Evolutionary conservation across 2,113 vertebrate genomes (phyloP).

Genomic region (Myotis davidii): DNA sequence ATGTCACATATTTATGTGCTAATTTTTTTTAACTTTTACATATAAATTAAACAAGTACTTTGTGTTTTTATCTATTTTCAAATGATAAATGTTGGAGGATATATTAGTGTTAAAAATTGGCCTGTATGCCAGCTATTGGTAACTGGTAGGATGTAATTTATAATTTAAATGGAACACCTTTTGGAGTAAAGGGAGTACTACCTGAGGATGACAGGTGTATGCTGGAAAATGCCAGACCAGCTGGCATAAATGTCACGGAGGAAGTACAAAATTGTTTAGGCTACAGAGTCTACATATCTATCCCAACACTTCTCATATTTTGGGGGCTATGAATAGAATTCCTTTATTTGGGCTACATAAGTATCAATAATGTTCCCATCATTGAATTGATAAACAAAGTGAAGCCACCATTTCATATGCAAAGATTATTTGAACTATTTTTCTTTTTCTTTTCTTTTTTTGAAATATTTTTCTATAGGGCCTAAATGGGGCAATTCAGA

Average conservation of each 20-base stretch:
- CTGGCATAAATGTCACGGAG: not conserved
- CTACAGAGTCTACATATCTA: not conserved
- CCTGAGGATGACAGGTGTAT: not conserved
- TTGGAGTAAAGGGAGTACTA: not conserved
- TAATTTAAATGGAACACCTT: not conserved
- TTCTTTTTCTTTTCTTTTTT: not conserved
- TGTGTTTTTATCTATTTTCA: not conserved
- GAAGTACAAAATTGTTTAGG: not conserved
- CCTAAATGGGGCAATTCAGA: not conserved
- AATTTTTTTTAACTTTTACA: not conserved
- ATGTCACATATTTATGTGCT: not conserved
- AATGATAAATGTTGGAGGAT: not conserved
- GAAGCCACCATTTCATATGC: not conserved
- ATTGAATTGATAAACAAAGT: not conserved
- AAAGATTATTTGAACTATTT: not conserved
- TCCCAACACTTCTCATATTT: not conserved
- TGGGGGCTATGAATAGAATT: not conserved
- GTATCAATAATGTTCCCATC: not conserved
- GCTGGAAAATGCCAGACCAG: not conserved
- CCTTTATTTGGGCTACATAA: not conserved
- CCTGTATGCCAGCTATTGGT: not conserved
- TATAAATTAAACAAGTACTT: not conserved
- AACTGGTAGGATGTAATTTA: not conserved
- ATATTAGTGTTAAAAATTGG: not conserved
- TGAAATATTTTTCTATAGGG: not conserved